Conservation (phyloP, 2,888 invertebrate genomes). For the Rhorus exstirpatorius region DNA sequence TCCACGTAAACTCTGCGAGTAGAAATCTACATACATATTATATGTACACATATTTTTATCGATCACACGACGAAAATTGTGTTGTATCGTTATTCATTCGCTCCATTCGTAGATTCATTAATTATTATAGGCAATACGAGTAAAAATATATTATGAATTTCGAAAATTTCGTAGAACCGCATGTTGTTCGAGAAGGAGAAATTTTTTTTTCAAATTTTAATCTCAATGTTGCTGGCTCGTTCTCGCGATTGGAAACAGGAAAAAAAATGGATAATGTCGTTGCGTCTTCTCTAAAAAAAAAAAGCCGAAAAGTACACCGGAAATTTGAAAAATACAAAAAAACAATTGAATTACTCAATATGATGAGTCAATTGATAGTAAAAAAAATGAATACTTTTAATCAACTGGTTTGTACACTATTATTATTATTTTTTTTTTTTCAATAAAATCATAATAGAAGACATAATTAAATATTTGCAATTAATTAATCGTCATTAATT, state of each 20-base stretch:
- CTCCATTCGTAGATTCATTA: slow-evolving; percentile 59
- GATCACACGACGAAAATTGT: slow-evolving; percentile 41
- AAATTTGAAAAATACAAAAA: no score
- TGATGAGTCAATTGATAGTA: no score
- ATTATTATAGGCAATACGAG: slow-evolving; percentile 52
- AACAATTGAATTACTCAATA: no score
- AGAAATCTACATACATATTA: slow-evolving; percentile 26
- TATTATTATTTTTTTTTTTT: no score
- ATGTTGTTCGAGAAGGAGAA: slow-evolving; percentile 49
- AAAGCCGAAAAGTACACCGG: no score
- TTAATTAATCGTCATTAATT: not conserved
- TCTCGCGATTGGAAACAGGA: slow-evolving; percentile 13
- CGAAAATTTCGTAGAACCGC: slow-evolving; percentile 62
- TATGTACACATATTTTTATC: slow-evolving; percentile 31
- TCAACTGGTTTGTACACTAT: no score
- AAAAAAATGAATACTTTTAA: no score
- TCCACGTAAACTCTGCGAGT: slow-evolving; percentile 27
- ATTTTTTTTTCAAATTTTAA: slow-evolving; percentile 50
- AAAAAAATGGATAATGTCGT: slow-evolving; percentile 33
- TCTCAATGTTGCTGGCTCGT: slow-evolving; percentile 29
- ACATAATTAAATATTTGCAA: not conserved
- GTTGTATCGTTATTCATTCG: slow-evolving; percentile 55
- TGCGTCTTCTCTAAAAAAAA: not conserved
- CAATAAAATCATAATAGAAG: no score
- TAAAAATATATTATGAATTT: slow-evolving; percentile 31